Conservation (phyloP, 2,113 vertebrate species). For the Protobothrops flavoviridis region DNA sequence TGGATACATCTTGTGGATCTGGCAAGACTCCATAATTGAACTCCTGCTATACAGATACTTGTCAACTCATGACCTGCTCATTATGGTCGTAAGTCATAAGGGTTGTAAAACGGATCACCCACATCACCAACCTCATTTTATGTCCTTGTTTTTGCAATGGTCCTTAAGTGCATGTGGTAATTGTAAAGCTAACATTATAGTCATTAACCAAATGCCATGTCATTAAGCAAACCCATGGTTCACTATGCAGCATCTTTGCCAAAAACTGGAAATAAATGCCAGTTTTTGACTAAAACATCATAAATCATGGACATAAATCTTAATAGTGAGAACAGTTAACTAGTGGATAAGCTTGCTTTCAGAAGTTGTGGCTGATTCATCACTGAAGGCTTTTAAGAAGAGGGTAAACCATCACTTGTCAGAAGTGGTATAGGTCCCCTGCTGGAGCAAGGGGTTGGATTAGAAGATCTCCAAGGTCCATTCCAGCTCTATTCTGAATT, state of each 20-base stretch:
- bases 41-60: background rate
- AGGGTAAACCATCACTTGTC: too few relatives aligned
- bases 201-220: background rate
- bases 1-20: background rate
- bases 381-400: too few relatives aligned
- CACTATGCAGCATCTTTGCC: background rate
- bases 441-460: too few relatives aligned
- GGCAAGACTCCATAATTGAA: background rate
- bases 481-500: too few relatives aligned
- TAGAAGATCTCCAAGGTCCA: too few relatives aligned
- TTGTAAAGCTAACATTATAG: background rate
- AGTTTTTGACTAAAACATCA: background rate
- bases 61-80: background rate
- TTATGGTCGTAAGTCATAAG: background rate
- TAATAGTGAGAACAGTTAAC: too few relatives aligned
- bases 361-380: too few relatives aligned
- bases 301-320: background rate
- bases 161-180: background rate
- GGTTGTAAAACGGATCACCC: background rate
- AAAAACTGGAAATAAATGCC: background rate
- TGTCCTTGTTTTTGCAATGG: background rate
- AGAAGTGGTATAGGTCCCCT: too few relatives aligned
- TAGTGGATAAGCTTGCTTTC: too few relatives aligned
- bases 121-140: background rate
- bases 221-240: background rate